A percentile compares a stretch with the other conserved stretches of the same genome.
These are phyloP conservation scores for Blastobasis adustella DNA, from an alignment of 2,888 invertebrate genomes.

Conservation along the genomic window DNA sequence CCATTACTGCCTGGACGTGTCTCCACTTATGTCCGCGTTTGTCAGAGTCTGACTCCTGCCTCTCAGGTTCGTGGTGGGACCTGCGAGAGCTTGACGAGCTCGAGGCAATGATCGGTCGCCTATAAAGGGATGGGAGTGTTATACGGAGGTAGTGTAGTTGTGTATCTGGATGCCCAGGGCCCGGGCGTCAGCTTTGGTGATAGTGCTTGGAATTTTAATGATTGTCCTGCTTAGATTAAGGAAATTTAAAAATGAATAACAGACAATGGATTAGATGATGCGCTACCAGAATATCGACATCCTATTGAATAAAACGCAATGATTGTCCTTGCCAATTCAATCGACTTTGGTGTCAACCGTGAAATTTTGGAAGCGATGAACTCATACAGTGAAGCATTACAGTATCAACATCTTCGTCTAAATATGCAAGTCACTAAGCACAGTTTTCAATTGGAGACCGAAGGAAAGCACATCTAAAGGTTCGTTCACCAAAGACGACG, in stretches of 20 bases:
- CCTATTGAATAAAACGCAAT: too few relatives aligned
- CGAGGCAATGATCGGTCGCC: constrained; percentile 70
- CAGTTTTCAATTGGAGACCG: too few relatives aligned
- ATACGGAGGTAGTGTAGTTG: constrained; percentile 39
- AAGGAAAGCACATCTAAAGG: background rate
- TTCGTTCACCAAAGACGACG: constrained; percentile 24
- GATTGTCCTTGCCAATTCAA: too few relatives aligned
- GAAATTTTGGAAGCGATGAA: too few relatives aligned
- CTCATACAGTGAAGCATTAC: too few relatives aligned
- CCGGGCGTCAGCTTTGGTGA: too few relatives aligned
- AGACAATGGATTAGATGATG: too few relatives aligned
- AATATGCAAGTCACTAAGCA: too few relatives aligned
- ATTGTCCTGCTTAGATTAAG: background rate
- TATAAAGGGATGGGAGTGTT: constrained; percentile 66
- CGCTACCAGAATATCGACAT: too few relatives aligned
- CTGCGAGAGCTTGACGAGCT: constrained; percentile 65
- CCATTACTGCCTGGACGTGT: constrained; percentile 91
- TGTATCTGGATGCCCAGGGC: background rate
- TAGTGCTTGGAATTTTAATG: background rate
- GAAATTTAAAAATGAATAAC: too few relatives aligned
- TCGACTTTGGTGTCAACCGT: too few relatives aligned
- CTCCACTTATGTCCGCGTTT: constrained; percentile 85
- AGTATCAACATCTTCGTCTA: too few relatives aligned
- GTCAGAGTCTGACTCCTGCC: constrained; percentile 56
- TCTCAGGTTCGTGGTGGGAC: constrained; percentile 61